Evolutionary conservation across 2,888 invertebrate species (phyloP), one percentile per base, ranked within the genome.

Genomic region (Caenorhabditis sp.): DNA sequence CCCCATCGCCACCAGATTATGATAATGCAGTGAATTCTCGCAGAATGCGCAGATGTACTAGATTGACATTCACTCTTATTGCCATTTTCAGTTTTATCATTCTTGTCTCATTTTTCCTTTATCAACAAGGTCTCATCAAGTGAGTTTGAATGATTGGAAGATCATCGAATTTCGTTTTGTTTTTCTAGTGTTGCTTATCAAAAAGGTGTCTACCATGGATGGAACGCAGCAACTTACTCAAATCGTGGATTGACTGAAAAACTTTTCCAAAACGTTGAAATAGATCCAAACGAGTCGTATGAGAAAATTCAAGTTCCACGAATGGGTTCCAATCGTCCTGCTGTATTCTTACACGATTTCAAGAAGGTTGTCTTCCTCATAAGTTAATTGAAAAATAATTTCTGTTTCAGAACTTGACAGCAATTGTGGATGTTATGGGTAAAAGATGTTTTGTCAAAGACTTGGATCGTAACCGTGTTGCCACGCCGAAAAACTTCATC

Each of bases 341-440:
- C 95, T 64, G 91, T 93, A 76, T 95, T 95, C 87, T 92, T 96
- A 83, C 96, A 97, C 86, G 95, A 97, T 89, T 97, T 97, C 88
- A 92, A 92, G 79, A 91, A 92, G 81, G 92, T 92, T 86, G 86
- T 17, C 27, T 37, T 53, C 26, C 26, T 3, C 31, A 54, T 36
- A 60, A n/a, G n/a, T n/a, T n/a, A n/a, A 4, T 64, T 36, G 10
- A 50, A 49, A 19, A 54, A 54, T 19, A 6, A 3, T 19, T 26
- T 23, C 60, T 78, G 2, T 70, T 81, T 63, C 79, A 92, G 92
- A 92, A 92, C 84, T 90, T 91, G 84, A 92, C 92, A 88, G 93
- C 92, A 24, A 94, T 95, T 75, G 92, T 94, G 69, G 94, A 95
- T 89, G 89, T 91, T 19, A 92, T 92, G 69, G 91, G 91, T 49